These are phyloP conservation scores for Turdus rufiventris DNA, from an alignment of 2,113 vertebrate genomes.

Conservation along the genomic window DNA sequence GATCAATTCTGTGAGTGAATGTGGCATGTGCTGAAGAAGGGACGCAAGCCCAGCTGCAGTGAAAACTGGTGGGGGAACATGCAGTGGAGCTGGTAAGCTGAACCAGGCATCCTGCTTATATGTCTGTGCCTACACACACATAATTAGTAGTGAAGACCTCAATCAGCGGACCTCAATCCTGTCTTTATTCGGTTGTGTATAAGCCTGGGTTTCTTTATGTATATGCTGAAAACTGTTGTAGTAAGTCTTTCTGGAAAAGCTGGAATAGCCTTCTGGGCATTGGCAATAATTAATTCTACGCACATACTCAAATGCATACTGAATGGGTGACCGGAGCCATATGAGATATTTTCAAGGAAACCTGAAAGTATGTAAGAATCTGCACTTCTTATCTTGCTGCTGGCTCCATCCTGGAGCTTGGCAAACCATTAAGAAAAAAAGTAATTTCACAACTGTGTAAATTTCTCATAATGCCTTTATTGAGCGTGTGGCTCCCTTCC, in stretches of 20 bases:
- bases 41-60: neutral
- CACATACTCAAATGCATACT: neutral
- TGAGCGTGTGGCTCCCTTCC: neutral
- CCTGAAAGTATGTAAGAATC: neutral
- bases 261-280: neutral
- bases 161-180: neutral
- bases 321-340: neutral
- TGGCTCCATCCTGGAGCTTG: neutral
- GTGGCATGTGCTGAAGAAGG: neutral
- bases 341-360: neutral
- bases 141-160: neutral
- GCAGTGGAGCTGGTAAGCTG: neutral
- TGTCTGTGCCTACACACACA: neutral
- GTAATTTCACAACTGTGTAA: neutral
- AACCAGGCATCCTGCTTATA: neutral
- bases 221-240: neutral
- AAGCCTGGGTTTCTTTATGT: neutral
- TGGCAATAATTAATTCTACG: neutral
- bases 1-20: conserved; percentile 27
- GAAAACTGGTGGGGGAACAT: neutral
- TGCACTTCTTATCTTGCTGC: neutral
- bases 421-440: neutral
- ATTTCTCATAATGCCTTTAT: neutral
- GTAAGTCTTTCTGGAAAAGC: neutral
- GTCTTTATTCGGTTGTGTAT: neutral